Conservation (phyloP, 92 coral and sea anemone genomes). For the Parazoanthus darwini region DNA sequence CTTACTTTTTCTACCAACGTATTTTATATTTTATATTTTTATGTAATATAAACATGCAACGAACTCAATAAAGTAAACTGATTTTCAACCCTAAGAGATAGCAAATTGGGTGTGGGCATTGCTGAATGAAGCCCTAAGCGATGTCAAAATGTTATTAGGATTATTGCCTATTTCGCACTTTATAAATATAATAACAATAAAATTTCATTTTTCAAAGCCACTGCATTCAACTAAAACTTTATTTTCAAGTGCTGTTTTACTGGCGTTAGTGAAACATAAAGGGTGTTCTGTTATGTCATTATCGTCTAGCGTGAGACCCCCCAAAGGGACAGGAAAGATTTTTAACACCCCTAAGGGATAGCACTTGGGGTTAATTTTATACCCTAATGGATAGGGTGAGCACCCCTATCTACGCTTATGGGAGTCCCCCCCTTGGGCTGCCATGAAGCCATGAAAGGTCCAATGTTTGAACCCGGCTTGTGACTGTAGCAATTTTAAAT, state of each 20-base stretch:
- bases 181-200: constrained; percentile 5
- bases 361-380: constrained; percentile 28
- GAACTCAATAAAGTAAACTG: background rate
- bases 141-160: background rate
- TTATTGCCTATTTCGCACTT: background rate
- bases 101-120: constrained; percentile 22
- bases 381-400: constrained; percentile 33
- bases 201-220: constrained; percentile 12
- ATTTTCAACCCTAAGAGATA: constrained; percentile 27
- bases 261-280: constrained; percentile 20
- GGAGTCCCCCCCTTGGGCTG: constrained; percentile 3
- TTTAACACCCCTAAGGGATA: constrained; percentile 31
- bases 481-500: constrained; percentile 20
- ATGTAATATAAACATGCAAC: too few species aligned
- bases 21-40: too few species aligned
- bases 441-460: constrained; percentile 16
- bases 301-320: constrained; percentile 18
- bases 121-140: constrained; percentile 11
- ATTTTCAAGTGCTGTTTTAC: constrained; percentile 17
- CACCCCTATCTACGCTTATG: constrained; percentile 24
- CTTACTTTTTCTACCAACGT: too few species aligned
- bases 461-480: constrained; percentile 17
- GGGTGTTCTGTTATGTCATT: constrained; percentile 26
- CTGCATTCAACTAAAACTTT: constrained; percentile 19
- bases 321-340: background rate